These are phyloP conservation scores for Adrianichthys oophorus DNA, from an alignment of 2,797 vertebrate species.

Conservation along the genomic window DNA sequence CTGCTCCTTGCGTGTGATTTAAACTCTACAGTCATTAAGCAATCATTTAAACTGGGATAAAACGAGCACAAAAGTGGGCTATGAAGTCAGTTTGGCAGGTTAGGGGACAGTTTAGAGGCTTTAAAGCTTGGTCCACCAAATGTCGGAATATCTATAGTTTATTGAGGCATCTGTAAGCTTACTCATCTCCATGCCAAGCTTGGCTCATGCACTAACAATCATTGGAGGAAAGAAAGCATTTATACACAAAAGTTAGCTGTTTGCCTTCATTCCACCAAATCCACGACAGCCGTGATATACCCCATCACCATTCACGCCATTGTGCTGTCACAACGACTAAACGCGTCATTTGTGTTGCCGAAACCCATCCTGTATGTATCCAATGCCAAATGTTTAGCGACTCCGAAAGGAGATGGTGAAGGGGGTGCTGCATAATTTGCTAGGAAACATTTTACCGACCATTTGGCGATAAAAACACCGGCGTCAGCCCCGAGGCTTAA, in stretches of 20 bases:
- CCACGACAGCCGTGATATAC: conserved; percentile 71
- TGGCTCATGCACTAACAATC: conserved; percentile 66
- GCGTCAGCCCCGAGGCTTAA: conserved; percentile 93
- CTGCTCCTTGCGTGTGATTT: conserved; percentile 34
- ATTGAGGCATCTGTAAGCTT: conserved; percentile 79
- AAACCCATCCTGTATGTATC: conserved; percentile 75
- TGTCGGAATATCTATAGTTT: conserved; percentile 77
- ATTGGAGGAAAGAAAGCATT: conserved; percentile 37
- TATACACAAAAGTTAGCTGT: conserved; percentile 72
- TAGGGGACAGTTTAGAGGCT: conserved; percentile 67
- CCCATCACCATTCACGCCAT: conserved; percentile 74
- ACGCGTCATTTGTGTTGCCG: conserved; percentile 74
- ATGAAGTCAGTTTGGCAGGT: conserved; percentile 69
- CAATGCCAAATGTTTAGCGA: conserved; percentile 77
- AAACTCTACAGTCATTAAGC: conserved; percentile 52
- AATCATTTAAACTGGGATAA: conserved; percentile 49
- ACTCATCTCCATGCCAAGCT: conserved; percentile 71
- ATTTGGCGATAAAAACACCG: conserved; percentile 91
- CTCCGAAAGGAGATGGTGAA: conserved; percentile 26
- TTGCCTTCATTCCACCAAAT: conserved; percentile 73
- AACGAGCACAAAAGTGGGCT: conserved; percentile 67
- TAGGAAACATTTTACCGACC: conserved; percentile 86
- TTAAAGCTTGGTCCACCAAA: conserved; percentile 72
- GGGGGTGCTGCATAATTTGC: conserved; percentile 73
- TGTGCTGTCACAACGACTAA: conserved; percentile 74